Percentiles rank a stretch among this genome's conserved stretches.
Conservation (phyloP, 2,888 invertebrate genomes). For the Macrophya alboannulata region DNA sequence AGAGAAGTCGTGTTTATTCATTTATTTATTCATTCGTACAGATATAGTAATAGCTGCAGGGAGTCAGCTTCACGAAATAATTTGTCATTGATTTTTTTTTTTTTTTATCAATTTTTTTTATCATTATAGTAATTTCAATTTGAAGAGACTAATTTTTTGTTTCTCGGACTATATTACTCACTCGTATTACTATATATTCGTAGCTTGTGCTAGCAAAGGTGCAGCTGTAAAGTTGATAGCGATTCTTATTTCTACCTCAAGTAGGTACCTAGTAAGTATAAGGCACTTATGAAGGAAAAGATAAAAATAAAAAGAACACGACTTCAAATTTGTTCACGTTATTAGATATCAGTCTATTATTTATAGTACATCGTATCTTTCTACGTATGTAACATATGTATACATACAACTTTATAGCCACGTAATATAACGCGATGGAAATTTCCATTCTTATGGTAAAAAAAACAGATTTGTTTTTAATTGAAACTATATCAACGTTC, state of each 20-base stretch:
- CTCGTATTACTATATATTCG: too few species aligned
- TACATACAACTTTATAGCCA: too few species aligned
- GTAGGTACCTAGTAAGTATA: background rate
- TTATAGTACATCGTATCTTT: background rate
- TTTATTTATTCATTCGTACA: background rate
- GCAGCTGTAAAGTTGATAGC: background rate
- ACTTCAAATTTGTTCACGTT: background rate
- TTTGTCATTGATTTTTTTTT: background rate
- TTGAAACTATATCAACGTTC: too few species aligned
- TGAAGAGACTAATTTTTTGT: background rate
- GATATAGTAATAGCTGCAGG: background rate
- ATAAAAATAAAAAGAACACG: background rate
- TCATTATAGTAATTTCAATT: background rate
- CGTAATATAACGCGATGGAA: too few species aligned
- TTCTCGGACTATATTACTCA: too few species aligned
- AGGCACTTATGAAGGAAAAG: background rate
- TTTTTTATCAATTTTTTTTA: background rate
- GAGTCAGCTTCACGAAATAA: background rate
- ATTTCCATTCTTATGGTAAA: too few species aligned
- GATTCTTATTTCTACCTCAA: conserved; percentile 1
- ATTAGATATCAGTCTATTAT: conserved; percentile 1
- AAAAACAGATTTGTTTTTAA: too few species aligned
- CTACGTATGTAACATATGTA: background rate
- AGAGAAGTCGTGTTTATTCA: background rate
- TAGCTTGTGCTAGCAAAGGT: background rate